Conservation (phyloP, 2,113 vertebrate species). For the Oceanodroma tethys region DNA sequence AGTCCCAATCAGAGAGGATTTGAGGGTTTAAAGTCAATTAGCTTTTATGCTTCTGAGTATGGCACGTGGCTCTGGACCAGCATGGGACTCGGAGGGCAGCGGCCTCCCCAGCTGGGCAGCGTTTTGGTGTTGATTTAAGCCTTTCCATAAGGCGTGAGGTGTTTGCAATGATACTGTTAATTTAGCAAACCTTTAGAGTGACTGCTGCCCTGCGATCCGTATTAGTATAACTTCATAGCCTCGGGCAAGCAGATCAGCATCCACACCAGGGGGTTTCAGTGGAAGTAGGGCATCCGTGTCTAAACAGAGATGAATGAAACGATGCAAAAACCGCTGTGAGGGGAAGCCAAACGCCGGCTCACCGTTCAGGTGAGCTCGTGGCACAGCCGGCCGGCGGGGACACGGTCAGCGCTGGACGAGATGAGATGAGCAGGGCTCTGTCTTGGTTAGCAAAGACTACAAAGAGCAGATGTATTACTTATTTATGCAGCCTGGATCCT, state of each 20-base stretch:
- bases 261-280: not conserved
- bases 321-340: fast-evolving
- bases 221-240: not conserved
- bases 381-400: fast-evolving
- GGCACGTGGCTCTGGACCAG: not conserved
- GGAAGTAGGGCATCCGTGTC: not conserved
- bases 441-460: not conserved
- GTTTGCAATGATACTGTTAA: not conserved
- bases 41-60: not conserved
- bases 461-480: not conserved
- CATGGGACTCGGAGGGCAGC: not conserved
- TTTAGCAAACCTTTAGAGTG: not conserved
- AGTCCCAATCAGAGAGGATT: not conserved
- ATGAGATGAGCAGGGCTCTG: not conserved
- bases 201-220: not conserved
- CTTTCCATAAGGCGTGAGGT: not conserved
- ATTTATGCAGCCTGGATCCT: not conserved
- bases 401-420: fast-evolving
- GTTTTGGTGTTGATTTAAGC: not conserved
- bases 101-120: not conserved
- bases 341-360: not conserved
- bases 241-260: not conserved
- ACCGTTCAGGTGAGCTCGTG: not conserved
- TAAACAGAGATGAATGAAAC: not conserved
- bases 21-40: not conserved